Conservation (phyloP, 2,888 invertebrate genomes). For the Polydesmus complanatus region DNA sequence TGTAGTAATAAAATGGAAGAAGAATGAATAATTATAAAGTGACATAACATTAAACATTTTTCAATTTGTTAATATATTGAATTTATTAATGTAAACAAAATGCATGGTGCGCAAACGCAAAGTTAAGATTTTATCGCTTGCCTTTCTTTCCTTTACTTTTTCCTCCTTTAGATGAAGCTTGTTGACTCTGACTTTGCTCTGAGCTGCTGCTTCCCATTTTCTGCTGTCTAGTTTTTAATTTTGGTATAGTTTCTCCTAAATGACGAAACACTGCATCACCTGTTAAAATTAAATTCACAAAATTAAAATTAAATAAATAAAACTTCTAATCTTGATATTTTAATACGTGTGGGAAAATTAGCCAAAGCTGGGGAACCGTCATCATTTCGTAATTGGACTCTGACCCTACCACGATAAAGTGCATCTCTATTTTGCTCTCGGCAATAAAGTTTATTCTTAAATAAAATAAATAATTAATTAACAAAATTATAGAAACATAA, state of each 20-base stretch:
- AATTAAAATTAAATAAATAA: background rate
- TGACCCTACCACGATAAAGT: slow-evolving; percentile 67
- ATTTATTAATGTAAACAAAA: too few relatives aligned
- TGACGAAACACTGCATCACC: slow-evolving; percentile 63
- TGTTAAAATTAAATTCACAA: slow-evolving; percentile 21
- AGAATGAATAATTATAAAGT: too few relatives aligned
- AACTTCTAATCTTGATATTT: background rate
- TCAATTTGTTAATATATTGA: too few relatives aligned
- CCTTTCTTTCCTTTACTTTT: slow-evolving; percentile 17
- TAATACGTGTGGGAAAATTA: slow-evolving; percentile 50
- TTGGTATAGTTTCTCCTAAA: slow-evolving; percentile 74
- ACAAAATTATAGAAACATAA: background rate
- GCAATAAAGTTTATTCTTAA: slow-evolving; percentile 67
- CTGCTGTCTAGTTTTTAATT: slow-evolving; percentile 63
- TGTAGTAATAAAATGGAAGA: too few relatives aligned
- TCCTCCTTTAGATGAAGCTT: slow-evolving; percentile 11
- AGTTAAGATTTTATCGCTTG: slow-evolving; percentile 18
- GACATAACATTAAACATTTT: too few relatives aligned
- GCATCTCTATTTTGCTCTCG: slow-evolving; percentile 83
- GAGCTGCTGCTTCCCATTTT: slow-evolving; percentile 29
- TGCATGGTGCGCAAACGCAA: too few relatives aligned
- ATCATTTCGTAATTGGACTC: slow-evolving; percentile 83
- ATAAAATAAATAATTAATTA: background rate
- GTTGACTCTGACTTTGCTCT: slow-evolving; percentile 8
- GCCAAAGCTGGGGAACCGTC: slow-evolving; percentile 61